phyloP scores from a whole-genome alignment of 2,113 vertebrate genomes.

The Zingel zingel region DNA sequence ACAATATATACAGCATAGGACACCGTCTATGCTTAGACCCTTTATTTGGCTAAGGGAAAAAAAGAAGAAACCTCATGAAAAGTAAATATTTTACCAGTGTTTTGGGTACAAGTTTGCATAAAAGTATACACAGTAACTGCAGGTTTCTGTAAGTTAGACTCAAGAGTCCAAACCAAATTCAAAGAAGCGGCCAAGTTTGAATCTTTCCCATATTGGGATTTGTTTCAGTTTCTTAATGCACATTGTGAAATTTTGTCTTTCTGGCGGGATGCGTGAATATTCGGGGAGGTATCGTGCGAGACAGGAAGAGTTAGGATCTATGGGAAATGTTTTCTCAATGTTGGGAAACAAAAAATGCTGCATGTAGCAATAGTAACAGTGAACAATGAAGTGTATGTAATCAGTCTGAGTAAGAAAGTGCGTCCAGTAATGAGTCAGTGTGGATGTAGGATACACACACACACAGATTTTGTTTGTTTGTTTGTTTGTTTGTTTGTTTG shows the following conservation, averaged over 20 bases:
- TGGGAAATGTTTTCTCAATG: slow-evolving; percentile 11
- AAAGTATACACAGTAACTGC: background rate
- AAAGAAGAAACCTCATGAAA: background rate
- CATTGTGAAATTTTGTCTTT: slow-evolving; percentile 13
- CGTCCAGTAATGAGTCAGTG: slow-evolving; percentile 41
- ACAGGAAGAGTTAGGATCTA: slow-evolving; percentile 9
- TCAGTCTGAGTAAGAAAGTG: slow-evolving; percentile 7
- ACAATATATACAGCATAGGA: background rate
- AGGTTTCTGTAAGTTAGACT: background rate
- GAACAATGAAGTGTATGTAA: slow-evolving; percentile 1
- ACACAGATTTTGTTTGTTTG: no score
- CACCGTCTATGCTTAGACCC: background rate
- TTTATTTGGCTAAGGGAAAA: background rate
- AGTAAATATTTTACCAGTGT: background rate
- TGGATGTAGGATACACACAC: slow-evolving; percentile 5
- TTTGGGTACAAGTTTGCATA: background rate
- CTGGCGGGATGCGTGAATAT: background rate
- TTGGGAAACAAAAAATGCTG: slow-evolving; percentile 17
- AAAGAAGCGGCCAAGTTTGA: background rate
- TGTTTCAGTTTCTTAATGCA: slow-evolving; percentile 6
- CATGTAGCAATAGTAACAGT: background rate
- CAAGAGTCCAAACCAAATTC: background rate
- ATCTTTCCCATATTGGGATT: background rate
- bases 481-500: no score
- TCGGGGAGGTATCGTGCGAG: background rate